Base-by-base conservation (phyloP, 2,888 invertebrate genomes). In the Punctoribates punctum region DNA sequence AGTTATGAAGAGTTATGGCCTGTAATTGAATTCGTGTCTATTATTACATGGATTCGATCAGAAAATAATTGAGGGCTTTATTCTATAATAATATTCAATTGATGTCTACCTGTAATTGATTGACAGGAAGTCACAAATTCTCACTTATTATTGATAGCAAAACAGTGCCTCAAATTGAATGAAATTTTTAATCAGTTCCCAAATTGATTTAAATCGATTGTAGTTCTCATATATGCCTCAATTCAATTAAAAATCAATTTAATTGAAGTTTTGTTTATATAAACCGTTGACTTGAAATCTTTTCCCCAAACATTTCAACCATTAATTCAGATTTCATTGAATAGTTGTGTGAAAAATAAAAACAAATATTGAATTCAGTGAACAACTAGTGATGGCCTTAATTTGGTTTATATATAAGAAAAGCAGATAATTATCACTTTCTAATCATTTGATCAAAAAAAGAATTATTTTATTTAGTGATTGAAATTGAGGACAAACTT, bases 391-490 rank as follows among this genome's bases (percentile, higher is more conserved):
- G 57, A 13, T 57, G 57, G 57, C 57, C 57, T 57, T 57, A 57
- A 57, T 57, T 57, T 57, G 57, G 1, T 57, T 57, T 25, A 23
- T 25, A 57, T 57, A 9, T 57, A 23, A 9, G 11, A 57, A 57
- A 5, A 13, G n/a, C 13, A 57, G 20, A 20, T 23, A 20, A 23
- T 23, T 57, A 57, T 23, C 25, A 57, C 57, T 57, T 25, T 57
- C 57, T 57, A 57, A 57, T 57, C 57, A 57, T 57, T 57, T 57
- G 25, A 57, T 57, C 57, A 2, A 13, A 57, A 57, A 57, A n/a
- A 51, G 1, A 51, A 51, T 51, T 9, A 51, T 51, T n/a, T 20
- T 20, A 51, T 20, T 51, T 42, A 42, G 51, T 6, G 51, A 51
- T 51, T n/a, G 51, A 51, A 51, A 51, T 51, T n/a, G 1, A 51